Evolutionary conservation across 2,888 invertebrate species (phyloP).

Genomic region (Cosmia trapezina): DNA sequence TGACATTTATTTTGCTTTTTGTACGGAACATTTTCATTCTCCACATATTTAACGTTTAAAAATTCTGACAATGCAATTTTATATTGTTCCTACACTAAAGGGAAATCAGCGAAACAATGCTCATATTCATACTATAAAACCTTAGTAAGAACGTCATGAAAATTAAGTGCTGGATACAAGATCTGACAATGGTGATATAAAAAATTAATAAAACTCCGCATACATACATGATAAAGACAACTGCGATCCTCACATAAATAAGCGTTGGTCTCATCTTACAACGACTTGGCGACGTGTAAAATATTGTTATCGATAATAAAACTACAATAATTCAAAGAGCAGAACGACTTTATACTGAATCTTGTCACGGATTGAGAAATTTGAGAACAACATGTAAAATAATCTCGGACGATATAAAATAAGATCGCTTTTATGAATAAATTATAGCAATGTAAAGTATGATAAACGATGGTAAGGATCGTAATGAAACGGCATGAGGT

Average conservation of each 20-base stretch:
- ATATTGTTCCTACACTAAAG: conserved; percentile 3
- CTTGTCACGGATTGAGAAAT: conserved; percentile 87
- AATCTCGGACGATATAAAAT: conserved; percentile 85
- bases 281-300: conserved; percentile 86
- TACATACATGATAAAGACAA: conserved; percentile 76
- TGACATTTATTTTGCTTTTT: background rate
- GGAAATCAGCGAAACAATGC: conserved; percentile 51
- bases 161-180: conserved; percentile 74
- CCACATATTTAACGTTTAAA: background rate
- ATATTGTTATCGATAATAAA: conserved; percentile 88
- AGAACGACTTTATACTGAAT: conserved; percentile 82
- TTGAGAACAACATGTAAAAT: conserved; percentile 86
- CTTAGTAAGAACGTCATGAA: conserved; percentile 62
- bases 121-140: conserved; percentile 61
- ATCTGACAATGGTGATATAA: conserved; percentile 70
- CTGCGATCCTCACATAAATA: conserved; percentile 80
- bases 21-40: background rate
- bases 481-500: conserved; percentile 87
- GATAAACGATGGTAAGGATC: conserved; percentile 88
- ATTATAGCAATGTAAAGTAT: conserved; percentile 89
- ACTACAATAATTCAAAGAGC: conserved; percentile 80
- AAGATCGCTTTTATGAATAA: conserved; percentile 87
- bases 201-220: conserved; percentile 70
- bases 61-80: background rate
- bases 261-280: conserved; percentile 80